phyloP scores from a whole-genome alignment of 2,797 vertebrate species.

The Peromyscus attwateri region DNA sequence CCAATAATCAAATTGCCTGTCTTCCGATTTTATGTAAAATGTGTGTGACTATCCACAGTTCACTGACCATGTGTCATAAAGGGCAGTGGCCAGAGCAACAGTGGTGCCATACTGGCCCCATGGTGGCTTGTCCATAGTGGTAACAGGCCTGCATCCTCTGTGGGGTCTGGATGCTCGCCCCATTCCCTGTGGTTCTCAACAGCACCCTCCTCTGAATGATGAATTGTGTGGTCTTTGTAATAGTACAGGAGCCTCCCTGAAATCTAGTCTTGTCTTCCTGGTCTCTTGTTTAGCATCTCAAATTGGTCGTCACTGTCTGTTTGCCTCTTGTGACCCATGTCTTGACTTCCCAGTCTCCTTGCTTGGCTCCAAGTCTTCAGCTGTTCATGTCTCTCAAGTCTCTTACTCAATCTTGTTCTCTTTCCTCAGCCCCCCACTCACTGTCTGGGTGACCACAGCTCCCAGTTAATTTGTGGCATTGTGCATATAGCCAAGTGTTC shows the following conservation, averaged over 20 bases:
- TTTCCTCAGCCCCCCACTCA: neutral
- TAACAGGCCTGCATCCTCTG: neutral
- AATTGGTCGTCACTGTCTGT: rapidly evolving
- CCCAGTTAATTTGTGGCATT: neutral
- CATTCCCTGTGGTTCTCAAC: neutral
- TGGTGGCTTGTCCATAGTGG: rapidly evolving
- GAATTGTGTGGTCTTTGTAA: neutral
- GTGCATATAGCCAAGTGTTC: neutral
- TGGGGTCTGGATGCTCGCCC: rapidly evolving
- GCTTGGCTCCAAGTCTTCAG: neutral
- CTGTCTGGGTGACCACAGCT: neutral
- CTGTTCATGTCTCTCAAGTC: neutral
- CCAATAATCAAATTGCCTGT: neutral
- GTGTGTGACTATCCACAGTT: rapidly evolving
- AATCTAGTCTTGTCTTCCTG: neutral
- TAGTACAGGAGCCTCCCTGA: rapidly evolving
- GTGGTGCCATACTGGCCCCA: rapidly evolving
- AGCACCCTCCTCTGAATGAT: neutral
- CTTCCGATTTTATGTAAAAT: neutral
- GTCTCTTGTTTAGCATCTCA: neutral
- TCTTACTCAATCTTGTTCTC: neutral
- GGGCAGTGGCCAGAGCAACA: no score
- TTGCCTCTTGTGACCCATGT: neutral
- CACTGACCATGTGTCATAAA: rapidly evolving
- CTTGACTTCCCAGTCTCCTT: neutral